phyloP scores from a whole-genome alignment of 2,113 vertebrate genomes.

The Pitta sordida region DNA sequence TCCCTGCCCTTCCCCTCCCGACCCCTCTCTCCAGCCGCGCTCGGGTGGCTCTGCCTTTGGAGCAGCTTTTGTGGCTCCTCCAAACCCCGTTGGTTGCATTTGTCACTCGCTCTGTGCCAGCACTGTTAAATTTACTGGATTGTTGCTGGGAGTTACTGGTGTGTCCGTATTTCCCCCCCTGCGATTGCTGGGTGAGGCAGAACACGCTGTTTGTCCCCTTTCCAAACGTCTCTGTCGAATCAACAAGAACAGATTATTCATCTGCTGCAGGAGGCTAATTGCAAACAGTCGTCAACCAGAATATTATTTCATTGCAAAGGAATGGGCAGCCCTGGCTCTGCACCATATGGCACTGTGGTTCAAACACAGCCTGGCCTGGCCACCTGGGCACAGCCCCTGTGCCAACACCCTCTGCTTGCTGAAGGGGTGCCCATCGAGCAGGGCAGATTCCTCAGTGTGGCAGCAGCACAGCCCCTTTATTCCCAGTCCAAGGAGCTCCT shows the following conservation, averaged over 20 bases:
- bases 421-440: not conserved
- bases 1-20: not conserved
- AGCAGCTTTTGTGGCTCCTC: not conserved
- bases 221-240: conserved; percentile 29
- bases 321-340: not conserved
- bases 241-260: conserved; percentile 49
- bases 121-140: not conserved
- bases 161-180: not conserved
- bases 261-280: conserved; percentile 40
- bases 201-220: not conserved
- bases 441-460: not conserved
- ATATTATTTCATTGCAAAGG: not conserved
- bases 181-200: not conserved
- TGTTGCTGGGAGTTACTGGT: not conserved
- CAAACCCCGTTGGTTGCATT: not conserved
- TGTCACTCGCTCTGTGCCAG: not conserved
- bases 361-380: not conserved
- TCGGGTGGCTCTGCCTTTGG: not conserved
- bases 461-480: fast-evolving
- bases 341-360: not conserved
- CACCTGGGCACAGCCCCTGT: not conserved
- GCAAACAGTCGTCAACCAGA: conserved; percentile 13
- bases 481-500: not conserved
- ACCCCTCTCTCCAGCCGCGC: not conserved
- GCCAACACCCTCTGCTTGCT: not conserved